Evolutionary conservation across 2,113 vertebrate species (phyloP), one percentile per base, ranked within the genome.

Genomic region (Epinephelus fuscoguttatus): DNA sequence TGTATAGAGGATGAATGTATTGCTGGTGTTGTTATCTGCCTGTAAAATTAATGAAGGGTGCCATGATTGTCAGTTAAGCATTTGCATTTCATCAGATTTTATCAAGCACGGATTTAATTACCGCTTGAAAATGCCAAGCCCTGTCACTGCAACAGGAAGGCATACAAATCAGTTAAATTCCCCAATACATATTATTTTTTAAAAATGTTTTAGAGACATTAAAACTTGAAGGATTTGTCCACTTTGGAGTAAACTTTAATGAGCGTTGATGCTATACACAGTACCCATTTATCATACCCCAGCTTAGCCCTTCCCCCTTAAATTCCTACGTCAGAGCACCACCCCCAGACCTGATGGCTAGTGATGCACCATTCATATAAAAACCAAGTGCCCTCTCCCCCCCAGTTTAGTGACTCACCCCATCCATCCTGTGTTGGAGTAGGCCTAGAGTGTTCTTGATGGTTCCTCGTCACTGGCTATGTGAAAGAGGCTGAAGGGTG

Each of bases 401-500:
- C 27, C 49, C 25, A 30, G 57, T 86, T 53, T 30, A 57, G 79
- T 88, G 85, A 90, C 79, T 90, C 88, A 85, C 78, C 63, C 67
- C 64, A 70, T 91, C 88, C 53, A 72, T 63, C 70, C 60, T 45
- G 62, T 53, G 67, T 25, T 78, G 78, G 63, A 90, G 68, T 13
- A n/a, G 47, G 76, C 6, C 59, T 57, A 8, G 11, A 85, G 72
- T 71, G 86, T 70, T 82, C 18, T 76, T 71, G 64, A 84, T 17
- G 11, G 70, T 78, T 81, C 63, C 53, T 75, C 5, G 1, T 91
- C 75, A 75, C 70, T 25, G 73, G 55, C 8, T 8, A 64, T 49
- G 64, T 79, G 71, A 86, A 89, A 83, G 77, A 90, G 89, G 87
- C 88, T 91, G 90, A 84, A 87, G 85, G 89, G 81, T 79, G 85